Percentiles rank a stretch among this genome's conserved stretches.
Evolutionary conservation across 2,113 vertebrate species (phyloP).

Genomic region (Pygathrix nemaeus): DNA sequence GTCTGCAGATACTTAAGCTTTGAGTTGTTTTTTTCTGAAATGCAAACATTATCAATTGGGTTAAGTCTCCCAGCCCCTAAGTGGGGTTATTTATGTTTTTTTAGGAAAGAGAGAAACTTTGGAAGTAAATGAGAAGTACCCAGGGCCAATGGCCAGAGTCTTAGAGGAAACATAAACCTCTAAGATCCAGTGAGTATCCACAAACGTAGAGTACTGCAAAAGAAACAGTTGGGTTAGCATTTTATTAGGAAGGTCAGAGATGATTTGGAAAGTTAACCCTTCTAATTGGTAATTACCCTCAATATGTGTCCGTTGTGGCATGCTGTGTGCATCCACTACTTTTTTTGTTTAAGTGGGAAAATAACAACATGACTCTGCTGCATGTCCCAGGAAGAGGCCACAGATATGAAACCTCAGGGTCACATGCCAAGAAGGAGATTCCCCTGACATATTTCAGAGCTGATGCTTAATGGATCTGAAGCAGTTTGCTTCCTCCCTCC

Average conservation of each 20-base stretch:
- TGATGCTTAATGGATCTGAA: not conserved
- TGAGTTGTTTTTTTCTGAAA: not conserved
- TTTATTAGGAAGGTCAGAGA: not conserved
- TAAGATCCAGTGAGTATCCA: fast-evolving
- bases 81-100: not conserved
- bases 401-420: not conserved
- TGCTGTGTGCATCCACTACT: too few relatives aligned
- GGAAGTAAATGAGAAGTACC: not conserved
- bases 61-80: not conserved
- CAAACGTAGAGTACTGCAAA: not conserved
- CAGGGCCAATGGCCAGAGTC: not conserved
- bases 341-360: not conserved
- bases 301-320: fast-evolving
- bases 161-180: not conserved
- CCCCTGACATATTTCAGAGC: not conserved
- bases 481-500: not conserved
- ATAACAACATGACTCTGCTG: not conserved
- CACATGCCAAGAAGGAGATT: not conserved
- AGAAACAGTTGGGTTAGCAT: not conserved
- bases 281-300: not conserved
- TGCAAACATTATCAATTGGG: not conserved
- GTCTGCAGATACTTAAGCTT: not conserved
- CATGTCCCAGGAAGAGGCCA: not conserved
- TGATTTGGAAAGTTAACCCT: not conserved
- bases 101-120: not conserved